These are phyloP conservation scores for Melipona quadrifasciata DNA, from an alignment of 1,140 invertebrate species.

Conservation along the genomic window DNA sequence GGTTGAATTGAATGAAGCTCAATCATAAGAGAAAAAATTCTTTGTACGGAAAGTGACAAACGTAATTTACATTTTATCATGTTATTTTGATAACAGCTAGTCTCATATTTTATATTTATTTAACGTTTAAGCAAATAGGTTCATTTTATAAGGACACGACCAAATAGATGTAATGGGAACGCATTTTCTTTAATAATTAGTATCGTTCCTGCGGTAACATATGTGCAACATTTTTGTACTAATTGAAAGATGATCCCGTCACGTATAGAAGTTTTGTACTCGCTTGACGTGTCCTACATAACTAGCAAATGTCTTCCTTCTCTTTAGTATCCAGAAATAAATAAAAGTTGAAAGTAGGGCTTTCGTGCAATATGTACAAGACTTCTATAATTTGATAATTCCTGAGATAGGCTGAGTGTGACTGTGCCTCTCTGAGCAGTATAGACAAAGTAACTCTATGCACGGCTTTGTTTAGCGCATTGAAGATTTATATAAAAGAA, in stretches of 20 bases:
- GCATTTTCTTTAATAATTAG: slow-evolving; percentile 62
- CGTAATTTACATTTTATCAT: slow-evolving; percentile 39
- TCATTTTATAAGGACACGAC: slow-evolving; percentile 66
- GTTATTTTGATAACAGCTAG: slow-evolving; percentile 74
- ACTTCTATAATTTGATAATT: slow-evolving; percentile 67
- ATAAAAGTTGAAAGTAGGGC: slow-evolving; percentile 63
- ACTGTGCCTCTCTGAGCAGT: slow-evolving; percentile 54
- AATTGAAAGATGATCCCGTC: slow-evolving; percentile 47
- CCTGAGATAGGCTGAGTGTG: slow-evolving; percentile 58
- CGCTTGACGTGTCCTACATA: slow-evolving; percentile 69
- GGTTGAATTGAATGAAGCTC: slow-evolving; percentile 32
- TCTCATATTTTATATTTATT: slow-evolving; percentile 72
- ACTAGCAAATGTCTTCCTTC: slow-evolving; percentile 77
- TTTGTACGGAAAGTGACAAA: slow-evolving; percentile 35
- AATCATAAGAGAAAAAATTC: slow-evolving; percentile 25
- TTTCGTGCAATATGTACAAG: slow-evolving; percentile 72
- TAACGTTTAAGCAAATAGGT: slow-evolving; percentile 55
- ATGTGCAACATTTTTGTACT: slow-evolving; percentile 58
- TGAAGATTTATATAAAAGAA: slow-evolving; percentile 62
- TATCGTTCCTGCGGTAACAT: slow-evolving; percentile 55
- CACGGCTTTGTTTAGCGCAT: slow-evolving; percentile 62
- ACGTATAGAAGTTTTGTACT: slow-evolving; percentile 72
- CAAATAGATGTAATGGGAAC: slow-evolving; percentile 70
- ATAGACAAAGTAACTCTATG: slow-evolving; percentile 56
- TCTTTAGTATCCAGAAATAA: slow-evolving; percentile 67